Conservation (phyloP, 2,113 vertebrate genomes). For the Oryzias javanicus region DNA sequence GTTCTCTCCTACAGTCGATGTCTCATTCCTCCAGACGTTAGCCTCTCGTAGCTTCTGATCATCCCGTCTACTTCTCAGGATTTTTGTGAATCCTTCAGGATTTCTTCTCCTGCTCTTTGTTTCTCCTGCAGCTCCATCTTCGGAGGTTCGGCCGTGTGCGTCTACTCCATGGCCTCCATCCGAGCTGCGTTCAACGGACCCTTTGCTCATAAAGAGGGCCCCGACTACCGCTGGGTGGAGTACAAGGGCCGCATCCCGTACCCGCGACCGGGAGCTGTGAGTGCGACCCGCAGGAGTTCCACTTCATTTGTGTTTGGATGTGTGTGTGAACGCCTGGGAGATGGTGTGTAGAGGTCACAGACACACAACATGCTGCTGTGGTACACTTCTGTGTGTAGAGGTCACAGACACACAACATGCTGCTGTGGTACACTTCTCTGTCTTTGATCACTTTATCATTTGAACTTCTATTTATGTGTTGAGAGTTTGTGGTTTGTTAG, state of each 20-base stretch:
- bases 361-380: too few species aligned
- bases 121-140: conserved; percentile 76
- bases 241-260: conserved; percentile 84
- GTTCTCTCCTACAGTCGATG: too few species aligned
- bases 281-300: conserved; percentile 23
- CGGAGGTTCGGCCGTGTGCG: conserved; percentile 80
- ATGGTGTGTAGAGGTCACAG: too few species aligned
- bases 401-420: too few species aligned
- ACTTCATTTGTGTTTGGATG: too few species aligned
- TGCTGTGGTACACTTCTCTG: too few species aligned
- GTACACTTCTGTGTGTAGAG: too few species aligned
- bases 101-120: not conserved
- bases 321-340: too few species aligned
- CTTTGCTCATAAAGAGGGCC: conserved; percentile 84
- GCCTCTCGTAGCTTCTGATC: not conserved
- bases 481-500: too few species aligned
- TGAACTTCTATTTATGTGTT: too few species aligned
- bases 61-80: not conserved
- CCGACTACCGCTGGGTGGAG: conserved; percentile 83
- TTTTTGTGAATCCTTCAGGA: not conserved
- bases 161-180: conserved; percentile 82
- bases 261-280: conserved; percentile 83
- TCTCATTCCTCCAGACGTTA: too few species aligned
- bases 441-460: too few species aligned
- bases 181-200: conserved; percentile 84